Evolutionary conservation across 2,888 invertebrate genomes (phyloP), one percentile per base, ranked within the genome.

Genomic region (Drosophila falleni): DNA sequence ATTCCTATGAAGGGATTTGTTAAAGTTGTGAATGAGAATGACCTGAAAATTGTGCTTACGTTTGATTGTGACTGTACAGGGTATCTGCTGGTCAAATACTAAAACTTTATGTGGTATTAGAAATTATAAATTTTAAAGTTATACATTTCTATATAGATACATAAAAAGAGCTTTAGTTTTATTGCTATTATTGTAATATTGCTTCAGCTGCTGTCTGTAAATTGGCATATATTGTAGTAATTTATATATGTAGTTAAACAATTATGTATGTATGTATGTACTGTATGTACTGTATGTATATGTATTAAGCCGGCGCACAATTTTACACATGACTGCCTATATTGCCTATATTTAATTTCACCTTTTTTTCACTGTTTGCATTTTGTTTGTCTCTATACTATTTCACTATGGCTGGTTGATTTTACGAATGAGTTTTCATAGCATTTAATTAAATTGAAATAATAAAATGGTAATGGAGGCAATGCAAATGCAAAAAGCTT

Each of bases 331-430:
- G 87, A 83, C 77, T 86, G 87, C 89, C 80, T 80, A 74, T 83
- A 81, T 85, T 89, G 89, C 87, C 89, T 85, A 85, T 85, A 85
- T 89, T 85, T 85, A 85, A 89, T 85, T 85, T 85, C 84, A 85
- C 84, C 84, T 89, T 85, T 85, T 61, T 85, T 85, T 85, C 84
- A 85, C 84, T 85, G 89, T 89, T 85, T 85, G 84, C 84, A 85
- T 85, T 88, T 88, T 88, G 78, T 84, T 89, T 84, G 77, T 78
- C 65, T 88, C 87, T 89, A 86, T 87, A 71, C 89, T 84, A 89
- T 84, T 84, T 89, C 89, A 84, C 89, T 84, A 88, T 84, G 87
- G 89, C 84, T 89, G 84, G 89, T 78, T 81, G 78, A 74, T 58
- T 84, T 82, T 80, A 54, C 76, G 73, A 73, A 67, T 71, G 76